Evolutionary conservation across 1,140 invertebrate genomes (phyloP).

Genomic region (Trissolcus basalis): DNA sequence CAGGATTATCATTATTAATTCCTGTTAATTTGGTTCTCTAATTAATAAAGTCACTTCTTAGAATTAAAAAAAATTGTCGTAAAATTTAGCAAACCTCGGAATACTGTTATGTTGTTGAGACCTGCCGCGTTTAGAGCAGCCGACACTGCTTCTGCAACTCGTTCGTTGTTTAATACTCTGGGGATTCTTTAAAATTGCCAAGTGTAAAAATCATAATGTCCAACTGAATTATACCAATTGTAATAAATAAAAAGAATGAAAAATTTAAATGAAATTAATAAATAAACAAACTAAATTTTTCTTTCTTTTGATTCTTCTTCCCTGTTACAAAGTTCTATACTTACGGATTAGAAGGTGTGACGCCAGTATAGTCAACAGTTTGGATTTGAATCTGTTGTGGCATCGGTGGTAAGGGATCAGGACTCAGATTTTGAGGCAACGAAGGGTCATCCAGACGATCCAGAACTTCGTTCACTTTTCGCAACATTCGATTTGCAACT

Average conservation of each 20-base stretch:
- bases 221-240: no score
- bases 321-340: no score
- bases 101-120: constrained; percentile 64
- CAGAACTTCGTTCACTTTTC: constrained; percentile 68
- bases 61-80: no score
- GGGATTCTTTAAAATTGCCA: constrained; percentile 22
- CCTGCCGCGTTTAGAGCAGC: constrained; percentile 74
- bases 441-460: constrained; percentile 73
- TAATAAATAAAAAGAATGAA: no score
- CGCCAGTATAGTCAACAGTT: constrained; percentile 50
- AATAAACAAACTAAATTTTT: no score
- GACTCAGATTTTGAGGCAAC: constrained; percentile 43
- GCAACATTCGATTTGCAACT: constrained; percentile 73
- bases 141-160: constrained; percentile 69
- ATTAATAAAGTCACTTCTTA: no score
- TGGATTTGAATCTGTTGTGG: constrained; percentile 51
- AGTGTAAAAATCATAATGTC: no score
- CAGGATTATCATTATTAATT: constrained; percentile 41
- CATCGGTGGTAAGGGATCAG: constrained; percentile 48
- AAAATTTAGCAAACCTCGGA: constrained; percentile 55
- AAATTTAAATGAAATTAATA: no score
- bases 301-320: no score
- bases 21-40: background rate
- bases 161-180: constrained; percentile 32
- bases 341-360: constrained; percentile 18